Evolutionary conservation across 2,888 invertebrate genomes (phyloP).

Genomic region (Thumatha senex): DNA sequence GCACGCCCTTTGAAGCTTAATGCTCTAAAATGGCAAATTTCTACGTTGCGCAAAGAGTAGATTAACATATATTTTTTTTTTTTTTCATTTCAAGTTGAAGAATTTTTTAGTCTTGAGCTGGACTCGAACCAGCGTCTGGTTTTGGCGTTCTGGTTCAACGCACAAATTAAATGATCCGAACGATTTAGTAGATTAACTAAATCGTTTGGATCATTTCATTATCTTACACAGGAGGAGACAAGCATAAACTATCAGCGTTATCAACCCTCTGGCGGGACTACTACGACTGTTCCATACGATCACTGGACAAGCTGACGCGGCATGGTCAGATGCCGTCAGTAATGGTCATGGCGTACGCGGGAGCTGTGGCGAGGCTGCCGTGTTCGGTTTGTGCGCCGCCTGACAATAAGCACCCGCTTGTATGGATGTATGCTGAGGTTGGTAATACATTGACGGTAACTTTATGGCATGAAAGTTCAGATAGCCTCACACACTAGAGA

Average conservation of each 20-base stretch:
- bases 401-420: conserved; percentile 48
- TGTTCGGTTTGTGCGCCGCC: conserved; percentile 79
- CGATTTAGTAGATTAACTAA: too few species aligned
- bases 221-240: conserved; percentile 35
- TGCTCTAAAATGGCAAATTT: too few species aligned
- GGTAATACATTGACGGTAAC: background rate
- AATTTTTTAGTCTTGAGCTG: too few species aligned
- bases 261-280: conserved; percentile 74
- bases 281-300: conserved; percentile 72
- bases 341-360: conserved; percentile 66
- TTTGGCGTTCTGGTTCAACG: too few species aligned
- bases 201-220: too few species aligned
- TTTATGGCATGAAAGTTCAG: background rate
- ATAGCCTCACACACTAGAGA: too few species aligned
- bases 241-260: conserved; percentile 30
- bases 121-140: too few species aligned
- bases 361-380: conserved; percentile 64
- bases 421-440: conserved; percentile 72
- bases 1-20: too few species aligned
- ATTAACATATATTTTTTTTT: too few species aligned
- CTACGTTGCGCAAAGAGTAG: too few species aligned
- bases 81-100: too few species aligned
- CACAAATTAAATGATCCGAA: too few species aligned
- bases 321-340: conserved; percentile 53
- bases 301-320: conserved; percentile 46